Evolutionary conservation across 2,797 vertebrate genomes (phyloP), one percentile per base, ranked within the genome.

Genomic region (Momotus momota): DNA sequence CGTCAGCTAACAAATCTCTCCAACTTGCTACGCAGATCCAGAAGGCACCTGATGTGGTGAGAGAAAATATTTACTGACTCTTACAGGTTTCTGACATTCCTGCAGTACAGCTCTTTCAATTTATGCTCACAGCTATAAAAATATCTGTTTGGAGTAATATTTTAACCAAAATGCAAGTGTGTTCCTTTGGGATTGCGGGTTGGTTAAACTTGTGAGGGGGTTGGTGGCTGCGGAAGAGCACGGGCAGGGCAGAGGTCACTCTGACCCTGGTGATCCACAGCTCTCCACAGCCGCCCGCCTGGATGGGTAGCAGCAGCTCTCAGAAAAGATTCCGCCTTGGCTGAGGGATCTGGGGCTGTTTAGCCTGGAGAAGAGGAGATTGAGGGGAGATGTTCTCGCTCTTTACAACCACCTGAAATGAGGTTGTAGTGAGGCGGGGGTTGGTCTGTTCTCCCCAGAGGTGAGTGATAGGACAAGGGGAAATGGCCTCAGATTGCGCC

Each of bases 31-130:
- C 99, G 5, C 99, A 99, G 91, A 98, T 98, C 98, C 98, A 99
- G 97, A 99, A 98, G 95, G 98, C 99, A 93, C 98, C 99, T 51
- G 98, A 99, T 96, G 98, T 98, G 99, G 99, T 99, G 99, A 98
- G 97, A 95, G 93, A 93, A 95, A 96, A 94, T 95, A 97, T 89
- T 96, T 90, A 85, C 67, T 61, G n/a, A 69, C 91, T 94, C 93
- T 57, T 43, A 41, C 73, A 90, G 89, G 80, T 85, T 95, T 49
- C 86, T 86, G 80, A 88, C 93, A 49, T 54, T 74, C 92, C 78
- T 81, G 46, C 90, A 38, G 23, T 40, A 51, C 51, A 77, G 69
- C 81, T 88, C 86, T 73, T 88, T 43, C 62, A 18, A 25, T 94
- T 91, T 52, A 31, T 26, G 64, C 71, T 81, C 35, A 1, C 41